Evolutionary conservation across 1,140 invertebrate species (phyloP), one percentile per base, ranked within the genome.

Genomic region (Bombus ignitus): DNA sequence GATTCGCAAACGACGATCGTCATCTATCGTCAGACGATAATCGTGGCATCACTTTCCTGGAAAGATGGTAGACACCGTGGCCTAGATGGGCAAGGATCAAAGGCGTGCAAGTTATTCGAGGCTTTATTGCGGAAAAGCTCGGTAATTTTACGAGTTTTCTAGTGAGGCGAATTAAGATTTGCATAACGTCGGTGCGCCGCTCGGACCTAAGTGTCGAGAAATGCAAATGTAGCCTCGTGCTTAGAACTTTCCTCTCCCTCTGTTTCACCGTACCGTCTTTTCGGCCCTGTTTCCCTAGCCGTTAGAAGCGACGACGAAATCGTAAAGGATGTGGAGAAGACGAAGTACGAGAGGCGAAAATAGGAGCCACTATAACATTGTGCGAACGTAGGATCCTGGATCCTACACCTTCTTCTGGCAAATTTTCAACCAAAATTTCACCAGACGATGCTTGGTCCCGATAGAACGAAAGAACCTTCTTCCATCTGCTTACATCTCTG

Each of bases 131-230:
- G 86, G 81, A 84, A 85, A 91, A 89, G 73, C 86, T 87, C 65
- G 86, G 88, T 88, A 88, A 91, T 91, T 92, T 92, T 89, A 91
- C 83, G 91, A 91, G 83, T 87, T 87, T 90, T 91, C 83, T 74
- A 81, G 57, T 59, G 83, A 81, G 79, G 87, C 84, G 85, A 92
- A 92, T 92, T 91, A 91, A 91, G 91, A 92, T 92, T 92, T 92
- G 90, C 91, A 92, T 92, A 92, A 92, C 87, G 85, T 73, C 82
- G 85, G 70, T 81, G 80, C 87, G 53, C 76, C 84, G 84, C 85
- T 81, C 81, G 87, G 85, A 80, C 87, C 75, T 86, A 91, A 92
- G 89, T 80, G 91, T 87, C 83, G 88, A 84, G 88, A 87, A 87
- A 92, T 92, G 91, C 87, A 92, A 92, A 92, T 92, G 86, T 82